A percentile compares a stretch with the other conserved stretches of the same genome.
Evolutionary conservation across 2,797 vertebrate genomes (phyloP).

Genomic region (Onychomys leucogaster): DNA sequence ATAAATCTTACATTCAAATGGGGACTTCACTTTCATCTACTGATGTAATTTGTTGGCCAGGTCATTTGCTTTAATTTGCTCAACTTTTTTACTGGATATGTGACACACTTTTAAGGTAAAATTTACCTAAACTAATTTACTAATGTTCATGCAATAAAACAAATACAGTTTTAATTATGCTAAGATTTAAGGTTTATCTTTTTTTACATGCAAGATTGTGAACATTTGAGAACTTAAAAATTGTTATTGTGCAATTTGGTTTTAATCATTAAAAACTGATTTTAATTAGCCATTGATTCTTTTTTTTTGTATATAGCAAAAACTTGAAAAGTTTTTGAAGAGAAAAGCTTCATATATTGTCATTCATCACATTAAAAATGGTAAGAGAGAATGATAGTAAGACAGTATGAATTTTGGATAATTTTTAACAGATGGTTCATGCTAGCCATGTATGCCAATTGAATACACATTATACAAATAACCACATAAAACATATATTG

Average conservation of each 20-base stretch:
- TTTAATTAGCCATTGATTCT: not conserved
- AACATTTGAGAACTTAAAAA: not conserved
- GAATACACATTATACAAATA: not conserved
- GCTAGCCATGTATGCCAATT: not conserved
- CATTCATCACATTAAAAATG: not conserved
- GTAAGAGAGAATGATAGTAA: not conserved
- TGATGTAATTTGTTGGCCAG: not conserved
- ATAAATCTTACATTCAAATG: not conserved
- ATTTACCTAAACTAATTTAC: not conserved
- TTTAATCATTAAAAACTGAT: not conserved
- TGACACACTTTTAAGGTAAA: not conserved
- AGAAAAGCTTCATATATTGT: not conserved
- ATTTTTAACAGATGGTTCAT: not conserved
- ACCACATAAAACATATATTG: not conserved
- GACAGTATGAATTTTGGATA: no score
- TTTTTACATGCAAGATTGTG: not conserved
- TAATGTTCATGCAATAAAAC: not conserved
- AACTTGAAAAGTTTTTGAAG: not conserved
- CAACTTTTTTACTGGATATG: no score
- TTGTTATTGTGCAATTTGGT: not conserved
- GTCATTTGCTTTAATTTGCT: not conserved
- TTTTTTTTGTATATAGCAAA: not conserved
- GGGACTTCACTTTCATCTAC: not conserved
- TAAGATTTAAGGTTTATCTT: not conserved
- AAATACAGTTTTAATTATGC: not conserved